Evolutionary conservation across 2,113 vertebrate species (phyloP).

Genomic region (Chloroceryle aenea): DNA sequence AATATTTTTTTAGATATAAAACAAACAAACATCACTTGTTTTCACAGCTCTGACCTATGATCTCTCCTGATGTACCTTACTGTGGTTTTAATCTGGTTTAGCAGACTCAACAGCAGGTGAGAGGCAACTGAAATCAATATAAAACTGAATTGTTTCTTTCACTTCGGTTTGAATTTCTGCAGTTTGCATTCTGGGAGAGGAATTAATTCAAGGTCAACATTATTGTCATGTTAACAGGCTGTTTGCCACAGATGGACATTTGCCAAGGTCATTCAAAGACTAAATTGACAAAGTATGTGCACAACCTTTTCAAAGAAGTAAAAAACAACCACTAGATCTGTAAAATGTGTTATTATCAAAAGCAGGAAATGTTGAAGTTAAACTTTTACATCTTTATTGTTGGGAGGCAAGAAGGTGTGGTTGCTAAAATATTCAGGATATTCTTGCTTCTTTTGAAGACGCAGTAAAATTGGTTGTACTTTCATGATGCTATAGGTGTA

Average conservation of each 20-base stretch:
- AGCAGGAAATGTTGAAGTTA: background rate
- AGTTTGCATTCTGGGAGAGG: conserved; percentile 47
- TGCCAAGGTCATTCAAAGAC: conserved; percentile 19
- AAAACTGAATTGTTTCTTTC: conserved; percentile 26
- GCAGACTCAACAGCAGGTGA: conserved; percentile 60
- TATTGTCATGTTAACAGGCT: background rate
- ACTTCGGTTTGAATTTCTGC: background rate
- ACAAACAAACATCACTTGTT: conserved; percentile 66
- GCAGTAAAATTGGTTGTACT: rapidly evolving
- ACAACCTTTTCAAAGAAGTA: background rate
- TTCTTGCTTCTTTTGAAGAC: background rate
- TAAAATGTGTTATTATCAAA: background rate
- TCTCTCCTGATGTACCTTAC: conserved; percentile 43
- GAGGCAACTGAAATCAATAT: conserved; percentile 57
- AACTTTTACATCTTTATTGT: background rate
- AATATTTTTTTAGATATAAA: conserved; percentile 62
- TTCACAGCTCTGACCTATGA: conserved; percentile 70
- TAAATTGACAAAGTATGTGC: background rate
- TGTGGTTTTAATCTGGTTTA: conserved; percentile 40
- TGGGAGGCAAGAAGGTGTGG: background rate
- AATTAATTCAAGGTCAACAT: conserved; percentile 17
- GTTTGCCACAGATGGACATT: conserved; percentile 6
- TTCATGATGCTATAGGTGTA: background rate
- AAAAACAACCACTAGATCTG: background rate
- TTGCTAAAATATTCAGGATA: background rate